Percentiles rank a stretch among this genome's conserved stretches.
phyloP scores from a whole-genome alignment of 2,888 invertebrate species.

The Cephus spinipes region DNA sequence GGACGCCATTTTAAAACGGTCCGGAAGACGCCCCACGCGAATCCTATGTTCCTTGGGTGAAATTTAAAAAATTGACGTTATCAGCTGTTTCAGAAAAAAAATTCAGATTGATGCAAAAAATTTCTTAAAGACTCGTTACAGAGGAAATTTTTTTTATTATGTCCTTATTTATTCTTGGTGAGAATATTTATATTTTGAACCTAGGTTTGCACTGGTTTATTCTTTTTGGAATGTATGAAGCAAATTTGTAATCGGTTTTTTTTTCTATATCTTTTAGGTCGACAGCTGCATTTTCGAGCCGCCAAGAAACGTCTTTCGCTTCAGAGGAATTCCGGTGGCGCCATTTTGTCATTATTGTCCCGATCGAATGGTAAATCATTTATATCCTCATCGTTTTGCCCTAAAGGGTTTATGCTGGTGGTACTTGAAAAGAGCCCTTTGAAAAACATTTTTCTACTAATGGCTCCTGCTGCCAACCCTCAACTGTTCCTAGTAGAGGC shows the following conservation, averaged over 20 bases:
- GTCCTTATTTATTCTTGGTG: no score
- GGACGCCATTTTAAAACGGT: neutral
- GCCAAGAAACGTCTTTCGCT: neutral
- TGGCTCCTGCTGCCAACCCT: constrained; percentile 54
- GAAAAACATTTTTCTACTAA: constrained; percentile 66
- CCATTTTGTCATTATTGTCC: constrained; percentile 61
- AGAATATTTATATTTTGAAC: neutral
- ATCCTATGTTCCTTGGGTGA: neutral
- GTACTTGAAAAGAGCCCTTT: constrained; percentile 57
- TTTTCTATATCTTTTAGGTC: neutral
- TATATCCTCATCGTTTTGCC: constrained; percentile 40
- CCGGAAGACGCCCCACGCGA: neutral
- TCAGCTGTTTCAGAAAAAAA: neutral
- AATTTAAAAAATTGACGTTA: neutral
- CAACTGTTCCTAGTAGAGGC: constrained; percentile 23
- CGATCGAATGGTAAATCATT: constrained; percentile 56
- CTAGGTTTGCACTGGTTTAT: neutral
- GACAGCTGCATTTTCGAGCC: neutral
- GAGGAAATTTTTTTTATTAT: neutral
- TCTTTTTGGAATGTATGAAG: neutral
- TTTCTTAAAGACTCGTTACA: neutral
- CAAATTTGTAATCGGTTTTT: neutral
- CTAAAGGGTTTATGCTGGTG: constrained; percentile 53
- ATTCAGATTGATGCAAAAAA: neutral
- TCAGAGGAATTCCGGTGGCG: constrained; percentile 30